Evolutionary conservation across 1,140 invertebrate species (phyloP), one percentile per base, ranked within the genome.

Genomic region (Drosophila parvula): DNA sequence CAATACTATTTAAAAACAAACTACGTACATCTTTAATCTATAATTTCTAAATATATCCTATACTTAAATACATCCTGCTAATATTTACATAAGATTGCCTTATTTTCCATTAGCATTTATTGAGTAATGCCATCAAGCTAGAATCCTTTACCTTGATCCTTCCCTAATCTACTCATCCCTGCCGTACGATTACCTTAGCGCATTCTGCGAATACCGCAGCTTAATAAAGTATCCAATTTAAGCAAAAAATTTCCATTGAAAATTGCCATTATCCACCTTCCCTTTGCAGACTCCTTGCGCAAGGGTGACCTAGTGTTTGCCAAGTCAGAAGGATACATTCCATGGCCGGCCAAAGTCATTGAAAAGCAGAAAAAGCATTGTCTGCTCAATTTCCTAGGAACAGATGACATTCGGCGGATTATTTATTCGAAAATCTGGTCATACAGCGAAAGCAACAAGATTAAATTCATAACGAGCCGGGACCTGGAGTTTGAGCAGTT

Each of bases 221-320:
- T n/a, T 48, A 28, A 48, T 28, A 48, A 48, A 48, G 48, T 32
- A 16, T 18, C 9, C 3, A 30, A 36, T 10, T 56, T 40, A 27
- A 38, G 9, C 9, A 12, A 48, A 18, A 32, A 34, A n/a, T 27
- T 34, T 60, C 18, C 18, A 48, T 27, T 22, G 1, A 30, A 32
- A 18, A 9, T 16, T 10, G 10, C 16, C 2, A 10, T 16, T 18
- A 12, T 51, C 36, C 27, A n/a, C 0, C 12, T 53, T 3, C 14
- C 9, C 12, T 36, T 57, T 41, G 4, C n/a, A 81, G 60, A 43
- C 11, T n/a, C 44, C 6, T 43, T 56, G 7, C 27, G 10, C 10
- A 44, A 30, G 9, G 53, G 40, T 0, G 67, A 81, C 5, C 11
- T 81, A 7, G 69, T 82, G 3, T 82, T 82, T 47, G 80, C 74